A percentile compares a stretch with the other conserved stretches of the same genome.
Evolutionary conservation across 2,797 vertebrate genomes (phyloP).

Genomic region (Peromyscus nudipes): DNA sequence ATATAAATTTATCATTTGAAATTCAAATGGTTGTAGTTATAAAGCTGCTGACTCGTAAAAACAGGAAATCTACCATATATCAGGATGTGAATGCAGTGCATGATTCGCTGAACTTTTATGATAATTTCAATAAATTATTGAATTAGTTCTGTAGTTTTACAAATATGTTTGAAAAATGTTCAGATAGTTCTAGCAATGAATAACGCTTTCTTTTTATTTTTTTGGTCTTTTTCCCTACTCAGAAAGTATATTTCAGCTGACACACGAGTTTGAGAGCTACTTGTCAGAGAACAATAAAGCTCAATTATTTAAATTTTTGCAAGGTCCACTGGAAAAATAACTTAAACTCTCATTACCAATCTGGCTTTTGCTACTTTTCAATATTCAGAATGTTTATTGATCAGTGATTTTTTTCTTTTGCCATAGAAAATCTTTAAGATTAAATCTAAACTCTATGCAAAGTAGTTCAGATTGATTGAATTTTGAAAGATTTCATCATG

Average conservation of each 20-base stretch:
- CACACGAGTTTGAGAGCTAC: conserved; percentile 69
- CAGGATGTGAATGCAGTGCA: conserved; percentile 73
- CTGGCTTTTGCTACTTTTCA: conserved; percentile 54
- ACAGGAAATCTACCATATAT: conserved; percentile 81
- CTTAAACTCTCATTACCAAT: conserved; percentile 63
- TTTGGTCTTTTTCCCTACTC: conserved; percentile 73
- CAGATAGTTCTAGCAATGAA: conserved; percentile 71
- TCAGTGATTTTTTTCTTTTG: not conserved
- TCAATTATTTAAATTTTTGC: conserved; percentile 82
- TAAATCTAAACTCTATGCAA: conserved; percentile 73
- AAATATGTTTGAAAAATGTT: conserved; percentile 80
- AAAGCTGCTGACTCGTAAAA: conserved; percentile 93
- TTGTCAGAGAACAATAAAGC: conserved; percentile 77
- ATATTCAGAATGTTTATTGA: conserved; percentile 68
- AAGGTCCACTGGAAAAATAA: conserved; percentile 67
- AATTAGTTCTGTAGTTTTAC: conserved; percentile 83
- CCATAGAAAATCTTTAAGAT: conserved; percentile 52
- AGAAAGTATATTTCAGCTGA: conserved; percentile 80
- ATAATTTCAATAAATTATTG: conserved; percentile 86
- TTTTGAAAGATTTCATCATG: conserved; percentile 66
- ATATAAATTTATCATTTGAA: conserved; percentile 96
- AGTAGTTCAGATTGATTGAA: conserved; percentile 62
- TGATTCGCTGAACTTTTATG: conserved; percentile 87
- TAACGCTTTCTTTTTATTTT: conserved; percentile 25
- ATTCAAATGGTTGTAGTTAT: conserved; percentile 93